Conservation (phyloP, 1,140 invertebrate genomes). For the Zaprionus gabonicus region DNA sequence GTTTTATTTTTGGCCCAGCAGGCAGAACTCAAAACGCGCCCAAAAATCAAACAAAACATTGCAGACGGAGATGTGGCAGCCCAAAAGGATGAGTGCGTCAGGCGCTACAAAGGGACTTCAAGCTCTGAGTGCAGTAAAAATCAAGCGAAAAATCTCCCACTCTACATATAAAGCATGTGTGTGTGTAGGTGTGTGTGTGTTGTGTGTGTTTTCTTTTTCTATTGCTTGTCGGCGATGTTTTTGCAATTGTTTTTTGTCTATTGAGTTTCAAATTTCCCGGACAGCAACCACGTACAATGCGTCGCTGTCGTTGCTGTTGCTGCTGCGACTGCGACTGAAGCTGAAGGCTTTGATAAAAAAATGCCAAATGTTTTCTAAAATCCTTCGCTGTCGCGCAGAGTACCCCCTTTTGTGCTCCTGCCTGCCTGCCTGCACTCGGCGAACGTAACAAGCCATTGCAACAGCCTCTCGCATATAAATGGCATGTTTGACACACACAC, state of each 20-base stretch:
- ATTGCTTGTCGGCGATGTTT: conserved; percentile 64
- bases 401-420: not conserved
- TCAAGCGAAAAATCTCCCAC: conserved; percentile 60
- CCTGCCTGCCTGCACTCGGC: not conserved
- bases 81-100: conserved; percentile 24
- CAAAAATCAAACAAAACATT: conserved; percentile 52
- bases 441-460: conserved; percentile 65
- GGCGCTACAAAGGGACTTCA: conserved; percentile 42
- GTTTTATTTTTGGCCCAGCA: conserved; percentile 58
- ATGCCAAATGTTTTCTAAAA: conserved; percentile 25
- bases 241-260: conserved; percentile 67
- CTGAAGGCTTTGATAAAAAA: conserved; percentile 81
- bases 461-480: conserved; percentile 74
- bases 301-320: conserved; percentile 38
- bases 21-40: conserved; percentile 3
- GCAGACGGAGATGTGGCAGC: conserved; percentile 30
- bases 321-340: conserved; percentile 56
- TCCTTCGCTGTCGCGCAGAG: conserved; percentile 6
- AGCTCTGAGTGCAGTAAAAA: conserved; percentile 80
- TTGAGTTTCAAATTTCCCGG: conserved; percentile 80
- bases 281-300: conserved; percentile 68
- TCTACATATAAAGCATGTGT: no score
- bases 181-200: conserved; percentile 14
- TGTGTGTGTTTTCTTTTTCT: conserved; percentile 70
- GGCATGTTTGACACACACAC: conserved; percentile 77